These are phyloP conservation scores for Murina feae DNA, from an alignment of 2,113 vertebrate genomes.

Conservation along the genomic window DNA sequence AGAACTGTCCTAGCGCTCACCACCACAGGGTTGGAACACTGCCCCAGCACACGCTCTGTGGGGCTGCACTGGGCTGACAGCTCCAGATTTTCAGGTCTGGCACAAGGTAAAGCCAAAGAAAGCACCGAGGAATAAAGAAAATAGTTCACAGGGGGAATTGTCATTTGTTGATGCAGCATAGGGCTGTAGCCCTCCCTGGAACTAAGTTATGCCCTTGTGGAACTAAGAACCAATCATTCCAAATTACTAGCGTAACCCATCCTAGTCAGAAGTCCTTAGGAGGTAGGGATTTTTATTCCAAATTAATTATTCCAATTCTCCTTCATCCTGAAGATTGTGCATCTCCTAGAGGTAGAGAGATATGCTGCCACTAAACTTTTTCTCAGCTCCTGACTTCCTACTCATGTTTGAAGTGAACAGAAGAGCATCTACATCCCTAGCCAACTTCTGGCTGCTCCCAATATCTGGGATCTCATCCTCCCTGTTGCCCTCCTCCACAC, in stretches of 20 bases:
- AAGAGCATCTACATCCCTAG: neutral
- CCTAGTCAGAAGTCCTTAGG: neutral
- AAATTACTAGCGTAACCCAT: neutral
- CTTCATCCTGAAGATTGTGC: neutral
- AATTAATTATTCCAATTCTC: neutral
- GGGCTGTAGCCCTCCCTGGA: neutral
- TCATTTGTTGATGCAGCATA: neutral
- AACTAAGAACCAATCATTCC: neutral
- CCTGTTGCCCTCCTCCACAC: neutral
- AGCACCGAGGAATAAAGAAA: neutral
- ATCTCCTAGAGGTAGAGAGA: neutral
- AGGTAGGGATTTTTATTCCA: neutral
- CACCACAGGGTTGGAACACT: neutral
- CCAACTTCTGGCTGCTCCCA: neutral
- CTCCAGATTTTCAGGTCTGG: conserved; percentile 45
- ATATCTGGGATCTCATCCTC: neutral
- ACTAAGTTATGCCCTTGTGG: neutral
- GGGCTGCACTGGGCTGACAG: conserved; percentile 15
- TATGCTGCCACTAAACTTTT: neutral
- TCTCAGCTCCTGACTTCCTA: neutral
- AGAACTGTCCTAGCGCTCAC: neutral
- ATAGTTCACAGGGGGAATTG: neutral
- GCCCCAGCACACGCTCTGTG: neutral
- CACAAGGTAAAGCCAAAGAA: neutral
- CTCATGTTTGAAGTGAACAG: neutral